Evolutionary conservation across 2,888 invertebrate species (phyloP), one percentile per base, ranked within the genome.

Genomic region (Nesidiocoris tenuis): DNA sequence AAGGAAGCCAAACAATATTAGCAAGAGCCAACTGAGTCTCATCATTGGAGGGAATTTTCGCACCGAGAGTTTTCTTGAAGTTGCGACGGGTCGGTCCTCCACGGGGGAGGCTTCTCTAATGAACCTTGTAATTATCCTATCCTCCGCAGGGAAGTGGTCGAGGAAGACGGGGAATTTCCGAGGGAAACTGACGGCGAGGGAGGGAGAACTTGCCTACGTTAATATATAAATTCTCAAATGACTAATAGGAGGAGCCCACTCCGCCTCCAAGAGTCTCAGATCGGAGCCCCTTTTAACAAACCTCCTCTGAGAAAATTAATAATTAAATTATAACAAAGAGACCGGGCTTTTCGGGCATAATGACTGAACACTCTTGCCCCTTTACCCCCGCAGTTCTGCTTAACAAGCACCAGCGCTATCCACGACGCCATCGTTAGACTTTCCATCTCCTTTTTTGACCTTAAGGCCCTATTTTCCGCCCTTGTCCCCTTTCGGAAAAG

Each of bases 221-320:
- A 75, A 75, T 75, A 78, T 78, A 75, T 74, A 78, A 78, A 76
- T 78, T 78, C 78, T 78, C 78, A 78, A 78, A 78, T 78, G 76
- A 78, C 78, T 78, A 78, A 78, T 78, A 78, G 76, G 76, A 76
- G 72, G 59, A 70, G 70, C 74, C 77, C 61, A 56, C 57, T 56
- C 67, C 67, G n/a, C n/a, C n/a, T n/a, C n/a, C n/a, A n/a, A n/a
- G 39, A 39, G 39, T 39, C 39, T 7, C 5, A 23, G 59, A 65
- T 70, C n/a, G 55, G 65, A 24, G 24, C 39, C 63, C 75, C 67
- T 75, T 75, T 75, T 75, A 75, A 75, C 75, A 66, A 75, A 75
- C 65, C 39, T 23, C 55, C n/a, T 17, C 72, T 19, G 19, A 66
- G 63, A 78, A 78, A 78, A 78, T 76, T 76, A 75, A 78, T 78